phyloP scores from a whole-genome alignment of 2,113 vertebrate genomes.

The Uropsilus gracilis region DNA sequence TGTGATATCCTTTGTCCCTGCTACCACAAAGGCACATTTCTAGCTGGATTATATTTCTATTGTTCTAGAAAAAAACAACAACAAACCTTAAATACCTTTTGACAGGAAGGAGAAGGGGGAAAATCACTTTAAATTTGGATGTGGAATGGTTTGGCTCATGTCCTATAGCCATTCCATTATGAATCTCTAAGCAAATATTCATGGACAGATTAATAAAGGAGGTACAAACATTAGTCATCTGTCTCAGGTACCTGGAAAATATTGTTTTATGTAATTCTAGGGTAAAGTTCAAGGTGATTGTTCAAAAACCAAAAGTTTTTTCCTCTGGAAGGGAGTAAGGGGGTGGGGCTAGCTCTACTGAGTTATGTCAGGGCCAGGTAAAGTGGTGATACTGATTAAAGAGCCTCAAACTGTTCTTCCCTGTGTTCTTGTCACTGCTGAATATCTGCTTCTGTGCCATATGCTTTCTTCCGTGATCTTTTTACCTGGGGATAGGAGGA shows the following conservation, averaged over 20 bases:
- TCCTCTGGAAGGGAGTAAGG: background rate
- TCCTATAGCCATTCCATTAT: background rate
- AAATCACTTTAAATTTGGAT: background rate
- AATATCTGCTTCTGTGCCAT: background rate
- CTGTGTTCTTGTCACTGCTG: background rate
- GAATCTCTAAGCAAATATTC: conserved; percentile 37
- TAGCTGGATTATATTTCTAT: background rate
- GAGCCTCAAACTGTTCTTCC: background rate
- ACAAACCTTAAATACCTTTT: background rate
- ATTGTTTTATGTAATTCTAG: background rate
- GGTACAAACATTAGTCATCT: background rate
- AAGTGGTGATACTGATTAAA: background rate
- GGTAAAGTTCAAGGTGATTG: background rate
- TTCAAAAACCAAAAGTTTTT: background rate
- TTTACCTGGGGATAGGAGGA: background rate
- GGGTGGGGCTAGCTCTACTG: background rate
- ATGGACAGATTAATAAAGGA: background rate
- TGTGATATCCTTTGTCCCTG: background rate
- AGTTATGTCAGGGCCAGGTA: background rate
- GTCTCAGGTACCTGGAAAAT: background rate
- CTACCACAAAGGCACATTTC: background rate
- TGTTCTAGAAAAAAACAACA: background rate
- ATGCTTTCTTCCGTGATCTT: background rate
- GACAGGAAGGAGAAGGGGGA: background rate
- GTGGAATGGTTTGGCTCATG: background rate